Conservation (phyloP, 2,888 invertebrate species). For the Mythimna ferrago region DNA sequence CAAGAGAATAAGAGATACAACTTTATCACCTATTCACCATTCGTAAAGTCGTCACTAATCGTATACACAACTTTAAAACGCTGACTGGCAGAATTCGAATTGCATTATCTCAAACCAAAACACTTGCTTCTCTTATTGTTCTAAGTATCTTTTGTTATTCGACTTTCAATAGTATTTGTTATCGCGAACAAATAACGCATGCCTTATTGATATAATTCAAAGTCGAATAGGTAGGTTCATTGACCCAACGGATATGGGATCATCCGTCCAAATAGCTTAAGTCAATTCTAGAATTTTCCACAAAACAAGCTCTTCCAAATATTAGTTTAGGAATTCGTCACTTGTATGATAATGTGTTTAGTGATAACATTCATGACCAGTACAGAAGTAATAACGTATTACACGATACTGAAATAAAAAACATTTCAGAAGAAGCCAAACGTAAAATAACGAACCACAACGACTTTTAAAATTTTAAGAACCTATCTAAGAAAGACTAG, state of each 20-base stretch:
- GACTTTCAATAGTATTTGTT: slow-evolving; percentile 61
- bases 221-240: slow-evolving; percentile 61
- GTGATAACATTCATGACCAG: slow-evolving; percentile 15
- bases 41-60: slow-evolving; percentile 5
- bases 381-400: slow-evolving; percentile 1
- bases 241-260: slow-evolving; percentile 56
- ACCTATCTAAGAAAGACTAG: neutral
- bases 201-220: slow-evolving; percentile 61
- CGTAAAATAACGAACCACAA: neutral
- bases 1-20: slow-evolving; percentile 5
- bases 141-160: slow-evolving; percentile 65
- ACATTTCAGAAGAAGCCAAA: neutral
- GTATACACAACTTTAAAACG: neutral
- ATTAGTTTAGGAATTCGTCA: slow-evolving; percentile 13
- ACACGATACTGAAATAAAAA: slow-evolving; percentile 1
- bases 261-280: slow-evolving; percentile 43
- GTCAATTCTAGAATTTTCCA: slow-evolving; percentile 26
- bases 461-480: neutral
- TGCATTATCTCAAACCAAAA: slow-evolving; percentile 53
- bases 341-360: slow-evolving; percentile 18
- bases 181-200: slow-evolving; percentile 64
- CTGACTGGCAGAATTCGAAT: slow-evolving; percentile 28
- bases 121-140: slow-evolving; percentile 62
- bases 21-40: slow-evolving; percentile 13
- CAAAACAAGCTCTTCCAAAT: slow-evolving; percentile 16